phyloP scores from a whole-genome alignment of 2,888 invertebrate genomes.

The Perizoma flavofasciatum region DNA sequence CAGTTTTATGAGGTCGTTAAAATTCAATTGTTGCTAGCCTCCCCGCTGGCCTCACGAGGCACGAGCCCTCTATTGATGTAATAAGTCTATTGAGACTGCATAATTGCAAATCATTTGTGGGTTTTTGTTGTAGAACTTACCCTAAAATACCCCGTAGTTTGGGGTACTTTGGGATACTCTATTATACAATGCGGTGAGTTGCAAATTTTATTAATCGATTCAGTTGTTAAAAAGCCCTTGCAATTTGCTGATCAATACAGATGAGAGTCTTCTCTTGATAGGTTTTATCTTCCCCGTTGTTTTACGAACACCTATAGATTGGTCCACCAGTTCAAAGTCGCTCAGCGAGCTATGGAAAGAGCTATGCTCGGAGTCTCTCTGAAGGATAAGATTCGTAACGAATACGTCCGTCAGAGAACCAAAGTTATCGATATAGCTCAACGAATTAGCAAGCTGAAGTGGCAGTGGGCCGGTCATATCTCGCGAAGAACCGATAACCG shows the following conservation, averaged over 20 bases:
- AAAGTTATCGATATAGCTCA: no score
- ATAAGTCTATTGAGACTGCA: conserved; percentile 81
- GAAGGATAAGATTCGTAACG: no score
- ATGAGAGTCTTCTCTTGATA: conserved; percentile 14
- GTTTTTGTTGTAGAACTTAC: conserved; percentile 54
- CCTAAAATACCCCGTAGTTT: conserved; percentile 17
- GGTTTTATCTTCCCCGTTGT: conserved; percentile 8
- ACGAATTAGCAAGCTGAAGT: no score
- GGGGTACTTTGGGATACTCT: conserved; percentile 15
- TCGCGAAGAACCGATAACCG: no score
- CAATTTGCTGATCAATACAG: conserved; percentile 18
- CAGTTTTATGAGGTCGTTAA: conserved; percentile 76
- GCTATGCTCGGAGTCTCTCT: no score
- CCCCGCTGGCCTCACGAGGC: conserved; percentile 57
- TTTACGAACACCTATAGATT: no score
- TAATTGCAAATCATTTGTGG: conserved; percentile 83
- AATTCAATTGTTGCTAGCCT: conserved; percentile 80
- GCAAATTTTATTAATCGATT: conserved; percentile 18
- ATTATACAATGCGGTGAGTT: conserved; percentile 17
- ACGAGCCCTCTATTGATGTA: conserved; percentile 68
- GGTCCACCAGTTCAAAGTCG: no score
- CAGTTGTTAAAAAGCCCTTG: conserved; percentile 12
- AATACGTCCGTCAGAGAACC: no score
- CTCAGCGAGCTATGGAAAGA: no score
- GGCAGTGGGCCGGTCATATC: no score